A percentile compares a stretch with the other conserved stretches of the same genome.
Conservation (phyloP, 2,797 vertebrate species). For the Hylomyscus alleni region DNA sequence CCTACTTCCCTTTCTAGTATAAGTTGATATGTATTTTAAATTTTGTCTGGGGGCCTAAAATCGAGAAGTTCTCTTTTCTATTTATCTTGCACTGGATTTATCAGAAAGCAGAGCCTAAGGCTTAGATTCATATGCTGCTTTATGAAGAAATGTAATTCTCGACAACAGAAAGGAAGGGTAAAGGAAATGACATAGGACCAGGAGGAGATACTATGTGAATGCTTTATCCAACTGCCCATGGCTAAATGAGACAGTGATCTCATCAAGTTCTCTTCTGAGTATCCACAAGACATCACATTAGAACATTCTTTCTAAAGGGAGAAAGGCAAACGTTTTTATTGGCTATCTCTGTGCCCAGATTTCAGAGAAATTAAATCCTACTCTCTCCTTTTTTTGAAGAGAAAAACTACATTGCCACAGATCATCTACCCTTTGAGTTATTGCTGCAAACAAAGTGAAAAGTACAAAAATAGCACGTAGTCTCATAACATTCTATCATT, state of each 20-base stretch:
- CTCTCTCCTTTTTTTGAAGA: not conserved
- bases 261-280: not conserved
- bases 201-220: not conserved
- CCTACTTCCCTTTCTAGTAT: not conserved
- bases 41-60: not conserved
- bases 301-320: not conserved
- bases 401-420: not conserved
- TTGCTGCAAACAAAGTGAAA: not conserved
- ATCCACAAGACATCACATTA: not conserved
- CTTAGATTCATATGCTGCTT: not conserved
- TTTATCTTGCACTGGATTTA: not conserved
- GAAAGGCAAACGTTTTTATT: not conserved
- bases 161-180: not conserved
- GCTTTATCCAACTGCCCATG: not conserved
- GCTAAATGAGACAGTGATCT: not conserved
- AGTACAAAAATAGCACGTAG: not conserved
- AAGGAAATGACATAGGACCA: not conserved
- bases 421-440: not conserved
- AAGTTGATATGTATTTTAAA: not conserved
- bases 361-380: not conserved
- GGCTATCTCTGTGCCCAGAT: not conserved
- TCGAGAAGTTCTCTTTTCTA: slow-evolving; percentile 8
- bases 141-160: slow-evolving; percentile 18
- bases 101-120: not conserved
- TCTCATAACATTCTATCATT: not conserved